phyloP scores from a whole-genome alignment of 2,888 invertebrate genomes.

The Drosophila prostipennis region DNA sequence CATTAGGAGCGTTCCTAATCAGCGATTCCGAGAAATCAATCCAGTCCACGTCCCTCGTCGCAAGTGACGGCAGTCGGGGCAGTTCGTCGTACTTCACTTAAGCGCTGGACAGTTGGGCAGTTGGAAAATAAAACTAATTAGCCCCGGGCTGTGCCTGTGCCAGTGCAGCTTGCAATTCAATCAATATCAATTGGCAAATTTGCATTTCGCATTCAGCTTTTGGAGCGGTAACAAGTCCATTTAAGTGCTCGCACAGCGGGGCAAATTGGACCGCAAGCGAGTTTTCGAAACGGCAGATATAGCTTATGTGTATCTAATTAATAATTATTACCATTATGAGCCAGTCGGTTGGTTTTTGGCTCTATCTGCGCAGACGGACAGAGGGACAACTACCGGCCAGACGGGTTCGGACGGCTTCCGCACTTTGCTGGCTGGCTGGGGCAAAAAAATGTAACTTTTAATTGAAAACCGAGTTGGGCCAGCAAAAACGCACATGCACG shows the following conservation, averaged over 20 bases:
- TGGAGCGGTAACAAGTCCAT: conserved; percentile 39
- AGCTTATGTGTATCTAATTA: conserved; percentile 66
- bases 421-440: conserved; percentile 31
- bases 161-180: conserved; percentile 67
- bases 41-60: conserved; percentile 7
- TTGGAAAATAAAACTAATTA: conserved; percentile 76
- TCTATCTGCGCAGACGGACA: conserved; percentile 55
- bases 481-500: conserved; percentile 28
- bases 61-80: conserved; percentile 15
- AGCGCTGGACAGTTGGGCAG: conserved; percentile 56
- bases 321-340: conserved; percentile 62
- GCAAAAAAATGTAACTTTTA: conserved; percentile 34
- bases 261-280: conserved; percentile 40
- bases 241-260: conserved; percentile 47
- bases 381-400: conserved; percentile 40
- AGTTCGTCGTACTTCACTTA: conserved; percentile 50
- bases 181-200: conserved; percentile 81
- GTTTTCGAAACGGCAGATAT: conserved; percentile 23
- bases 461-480: conserved; percentile 37
- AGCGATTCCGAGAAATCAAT: conserved; percentile 48
- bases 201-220: conserved; percentile 65
- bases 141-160: conserved; percentile 40
- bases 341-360: conserved; percentile 51
- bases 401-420: conserved; percentile 74
- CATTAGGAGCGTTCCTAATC: conserved; percentile 53